phyloP scores from a whole-genome alignment of 2,113 vertebrate species.

The Aptenodytes patagonicus region DNA sequence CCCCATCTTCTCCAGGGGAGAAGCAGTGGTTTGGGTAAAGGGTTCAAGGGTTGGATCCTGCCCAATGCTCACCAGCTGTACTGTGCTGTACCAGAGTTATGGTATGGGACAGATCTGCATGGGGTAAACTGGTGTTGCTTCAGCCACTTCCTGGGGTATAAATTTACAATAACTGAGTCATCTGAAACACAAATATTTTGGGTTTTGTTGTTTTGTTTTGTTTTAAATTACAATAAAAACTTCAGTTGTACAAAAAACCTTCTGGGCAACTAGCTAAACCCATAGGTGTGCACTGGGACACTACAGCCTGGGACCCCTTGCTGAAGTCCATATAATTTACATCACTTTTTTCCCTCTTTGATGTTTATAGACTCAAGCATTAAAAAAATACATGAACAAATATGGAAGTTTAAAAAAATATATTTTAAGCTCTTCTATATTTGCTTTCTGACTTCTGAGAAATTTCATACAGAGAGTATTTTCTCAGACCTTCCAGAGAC shows the following conservation, averaged over 20 bases:
- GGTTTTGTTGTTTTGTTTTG: background rate
- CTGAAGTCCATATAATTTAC: background rate
- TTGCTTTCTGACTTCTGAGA: background rate
- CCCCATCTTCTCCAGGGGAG: background rate
- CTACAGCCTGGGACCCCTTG: background rate
- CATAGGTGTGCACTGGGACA: background rate
- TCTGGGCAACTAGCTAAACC: background rate
- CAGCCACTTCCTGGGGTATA: background rate
- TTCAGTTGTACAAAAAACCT: background rate
- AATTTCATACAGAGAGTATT: background rate
- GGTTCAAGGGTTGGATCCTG: background rate
- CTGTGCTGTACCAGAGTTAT: background rate
- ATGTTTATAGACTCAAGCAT: background rate
- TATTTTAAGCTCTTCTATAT: slow-evolving; percentile 11
- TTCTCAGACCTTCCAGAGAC: background rate
- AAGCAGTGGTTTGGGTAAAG: background rate
- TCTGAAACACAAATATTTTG: background rate
- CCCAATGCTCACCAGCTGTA: background rate
- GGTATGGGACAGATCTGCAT: background rate
- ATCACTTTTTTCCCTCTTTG: background rate
- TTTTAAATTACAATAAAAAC: background rate
- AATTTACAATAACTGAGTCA: background rate
- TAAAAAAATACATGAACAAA: background rate
- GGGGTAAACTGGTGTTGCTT: background rate
- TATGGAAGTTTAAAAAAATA: background rate